A percentile compares a stretch with the other conserved stretches of the same genome.
phyloP scores from a whole-genome alignment of 2,113 vertebrate genomes.

The Erpornis zantholeuca region DNA sequence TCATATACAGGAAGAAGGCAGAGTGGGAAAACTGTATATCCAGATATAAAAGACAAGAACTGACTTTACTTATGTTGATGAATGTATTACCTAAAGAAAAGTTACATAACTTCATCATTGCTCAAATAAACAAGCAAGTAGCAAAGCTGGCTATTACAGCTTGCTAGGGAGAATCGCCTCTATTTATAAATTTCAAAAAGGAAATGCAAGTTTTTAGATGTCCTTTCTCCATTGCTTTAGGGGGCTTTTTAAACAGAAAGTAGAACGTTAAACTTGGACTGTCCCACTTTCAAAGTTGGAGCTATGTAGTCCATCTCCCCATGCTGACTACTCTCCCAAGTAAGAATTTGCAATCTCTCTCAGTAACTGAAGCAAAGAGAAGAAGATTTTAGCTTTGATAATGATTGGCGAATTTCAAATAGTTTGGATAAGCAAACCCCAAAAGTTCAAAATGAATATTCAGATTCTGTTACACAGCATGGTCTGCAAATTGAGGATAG shows the following conservation, averaged over 20 bases:
- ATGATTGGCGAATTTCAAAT: constrained; percentile 5
- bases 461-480: neutral
- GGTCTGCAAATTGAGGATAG: constrained; percentile 53
- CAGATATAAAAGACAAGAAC: neutral
- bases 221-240: neutral
- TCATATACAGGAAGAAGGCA: neutral
- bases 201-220: neutral
- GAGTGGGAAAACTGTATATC: neutral
- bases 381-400: constrained; percentile 50
- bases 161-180: neutral
- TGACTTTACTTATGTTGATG: neutral
- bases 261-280: neutral
- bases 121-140: neutral
- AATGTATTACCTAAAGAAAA: neutral
- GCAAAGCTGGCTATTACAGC: neutral
- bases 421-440: constrained; percentile 40
- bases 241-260: neutral
- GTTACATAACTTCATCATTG: neutral
- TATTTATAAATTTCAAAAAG: constrained; percentile 6
- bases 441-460: constrained; percentile 63
- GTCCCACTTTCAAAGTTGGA: constrained; percentile 30
- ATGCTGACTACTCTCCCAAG: neutral
- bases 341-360: neutral
- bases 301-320: neutral
- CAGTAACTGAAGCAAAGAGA: constrained; percentile 2